A percentile compares a stretch with the other conserved stretches of the same genome.
phyloP scores from a whole-genome alignment of 2,113 vertebrate species.

The Paratilapia polleni region DNA sequence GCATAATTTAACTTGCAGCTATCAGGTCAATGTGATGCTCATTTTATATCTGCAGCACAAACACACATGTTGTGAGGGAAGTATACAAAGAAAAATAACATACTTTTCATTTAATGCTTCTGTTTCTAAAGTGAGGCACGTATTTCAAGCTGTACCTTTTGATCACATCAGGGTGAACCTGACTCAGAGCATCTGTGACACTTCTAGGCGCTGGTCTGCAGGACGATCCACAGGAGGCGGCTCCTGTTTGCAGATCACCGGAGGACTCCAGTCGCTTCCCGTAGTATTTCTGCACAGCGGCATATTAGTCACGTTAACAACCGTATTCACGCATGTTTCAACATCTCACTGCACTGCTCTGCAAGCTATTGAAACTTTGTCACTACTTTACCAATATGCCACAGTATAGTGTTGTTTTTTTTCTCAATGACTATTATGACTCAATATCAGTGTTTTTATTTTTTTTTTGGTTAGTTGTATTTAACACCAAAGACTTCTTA shows the following conservation, averaged over 20 bases:
- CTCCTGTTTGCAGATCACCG: conserved; percentile 74
- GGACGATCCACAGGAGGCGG: conserved; percentile 58
- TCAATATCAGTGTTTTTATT: neutral
- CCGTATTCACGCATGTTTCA: neutral
- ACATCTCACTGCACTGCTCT: too few species aligned
- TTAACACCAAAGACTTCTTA: neutral
- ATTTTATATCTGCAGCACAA: neutral
- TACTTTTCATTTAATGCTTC: neutral
- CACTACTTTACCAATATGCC: too few species aligned
- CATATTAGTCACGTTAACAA: neutral
- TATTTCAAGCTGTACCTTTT: conserved; percentile 55
- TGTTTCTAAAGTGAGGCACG: neutral
- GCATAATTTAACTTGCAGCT: neutral
- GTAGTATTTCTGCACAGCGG: conserved; percentile 71
- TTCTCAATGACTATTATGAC: neutral
- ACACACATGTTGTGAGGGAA: neutral
- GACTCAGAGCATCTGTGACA: conserved; percentile 68
- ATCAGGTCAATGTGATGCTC: too few species aligned
- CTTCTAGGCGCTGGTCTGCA: conserved; percentile 8
- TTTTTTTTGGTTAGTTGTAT: too few species aligned
- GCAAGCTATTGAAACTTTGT: neutral
- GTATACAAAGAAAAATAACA: neutral
- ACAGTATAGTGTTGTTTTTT: too few species aligned
- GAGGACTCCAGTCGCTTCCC: conserved; percentile 69
- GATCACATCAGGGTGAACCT: conserved; percentile 76